phyloP scores from a whole-genome alignment of 2,113 vertebrate species.

The Numida meleagris region DNA sequence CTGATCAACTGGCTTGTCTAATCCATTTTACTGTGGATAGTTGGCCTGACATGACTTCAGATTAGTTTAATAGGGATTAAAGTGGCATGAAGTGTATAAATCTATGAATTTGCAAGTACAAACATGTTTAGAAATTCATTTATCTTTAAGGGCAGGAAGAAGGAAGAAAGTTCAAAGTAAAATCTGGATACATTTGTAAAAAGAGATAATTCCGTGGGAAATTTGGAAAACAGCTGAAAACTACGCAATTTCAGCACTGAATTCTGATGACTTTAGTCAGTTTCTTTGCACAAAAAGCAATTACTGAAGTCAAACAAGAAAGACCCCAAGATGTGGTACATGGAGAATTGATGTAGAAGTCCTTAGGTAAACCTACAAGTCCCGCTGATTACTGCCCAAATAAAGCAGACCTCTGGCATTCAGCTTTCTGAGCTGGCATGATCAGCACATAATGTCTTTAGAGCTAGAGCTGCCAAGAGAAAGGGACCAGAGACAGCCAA shows the following conservation, averaged over 20 bases:
- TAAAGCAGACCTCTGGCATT: constrained; percentile 76
- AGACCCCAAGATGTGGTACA: neutral
- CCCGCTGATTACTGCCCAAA: constrained; percentile 75
- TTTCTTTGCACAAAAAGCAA: neutral
- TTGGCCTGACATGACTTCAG: constrained; percentile 77
- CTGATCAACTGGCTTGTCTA: constrained; percentile 77
- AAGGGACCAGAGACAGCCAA: constrained; percentile 79
- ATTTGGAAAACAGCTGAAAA: constrained; percentile 32
- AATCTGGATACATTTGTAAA: constrained; percentile 68
- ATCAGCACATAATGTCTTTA: constrained; percentile 74
- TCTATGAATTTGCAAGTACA: constrained; percentile 69
- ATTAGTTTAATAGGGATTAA: constrained; percentile 79
- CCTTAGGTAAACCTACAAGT: constrained; percentile 69
- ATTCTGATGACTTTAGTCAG: neutral
- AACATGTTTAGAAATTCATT: constrained; percentile 73
- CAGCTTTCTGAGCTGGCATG: constrained; percentile 70
- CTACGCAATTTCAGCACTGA: neutral
- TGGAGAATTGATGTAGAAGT: constrained; percentile 45
- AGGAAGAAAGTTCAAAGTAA: constrained; percentile 52
- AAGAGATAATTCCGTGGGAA: neutral
- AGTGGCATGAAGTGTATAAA: constrained; percentile 72
- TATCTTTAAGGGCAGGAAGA: constrained; percentile 52
- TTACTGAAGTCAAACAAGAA: neutral
- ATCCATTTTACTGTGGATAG: constrained; percentile 76
- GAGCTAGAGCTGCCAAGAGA: constrained; percentile 76